Base-by-base conservation (phyloP, 2,797 vertebrate species). In the Siniperca scherzeri region DNA sequence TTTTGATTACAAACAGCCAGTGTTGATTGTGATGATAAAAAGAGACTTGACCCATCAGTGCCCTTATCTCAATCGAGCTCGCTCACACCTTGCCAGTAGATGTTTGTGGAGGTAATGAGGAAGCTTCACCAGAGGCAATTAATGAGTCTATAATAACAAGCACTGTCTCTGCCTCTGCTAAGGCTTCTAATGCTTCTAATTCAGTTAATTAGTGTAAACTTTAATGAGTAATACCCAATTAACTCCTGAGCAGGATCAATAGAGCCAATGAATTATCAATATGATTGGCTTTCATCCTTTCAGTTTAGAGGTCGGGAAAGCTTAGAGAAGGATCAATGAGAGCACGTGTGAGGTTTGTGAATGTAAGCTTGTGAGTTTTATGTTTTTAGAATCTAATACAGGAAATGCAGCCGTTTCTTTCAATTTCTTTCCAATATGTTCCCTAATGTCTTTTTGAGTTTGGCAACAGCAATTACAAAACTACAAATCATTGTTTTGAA, bases 161-260 rank as follows among this genome's bases (percentile, higher is more conserved):
- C 52, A 42, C 77, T 64, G 85, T 66, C 78, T 77, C 71, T 27
- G 46, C 65, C 25, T 19, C 80, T 52, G 82, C 64, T 75, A 21
- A 53, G 44, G 73, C 76, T 42, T 81, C 70, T 57, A 72, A 59
- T 80, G 67, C 65, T 46, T 84, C 74, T 74, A 82, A 89, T 84
- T 53, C 60, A 21, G 60, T 79, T 92, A 89, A 94, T 93, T 87
- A 89, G 88, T 62, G 68, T 77, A 83, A 77, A 89, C 82, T 78
- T 91, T 61, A 82, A 81, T 71, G 74, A 90, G 82, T 86, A 88
- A 93, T 84, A 77, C 81, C 76, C 83, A 90, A 92, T 93, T 93
- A 93, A 87, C 89, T 89, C 84, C 33, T 69, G 65, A 77, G 66
- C 71, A 74, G 59, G 83, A 91, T 92, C 89, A 80, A 92, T 89